phyloP scores from a whole-genome alignment of 2,888 invertebrate genomes.

The Rotaria socialis region DNA sequence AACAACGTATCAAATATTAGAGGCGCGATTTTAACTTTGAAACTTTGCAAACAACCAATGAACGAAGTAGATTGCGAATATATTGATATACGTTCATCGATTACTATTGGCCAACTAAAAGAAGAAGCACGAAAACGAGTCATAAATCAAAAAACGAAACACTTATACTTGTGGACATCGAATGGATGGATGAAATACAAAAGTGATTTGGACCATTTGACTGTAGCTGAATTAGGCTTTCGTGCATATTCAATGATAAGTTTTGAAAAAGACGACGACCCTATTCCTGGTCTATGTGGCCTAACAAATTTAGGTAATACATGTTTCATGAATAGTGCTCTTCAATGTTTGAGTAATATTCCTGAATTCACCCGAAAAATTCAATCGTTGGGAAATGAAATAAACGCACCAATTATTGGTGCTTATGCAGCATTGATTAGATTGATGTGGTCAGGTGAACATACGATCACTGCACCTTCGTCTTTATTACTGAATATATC shows the following conservation, averaged over 20 bases:
- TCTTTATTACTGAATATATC: not conserved
- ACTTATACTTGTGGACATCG: not conserved
- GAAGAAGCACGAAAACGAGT: not conserved
- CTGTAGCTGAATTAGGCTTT: not conserved
- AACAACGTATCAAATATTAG: not conserved
- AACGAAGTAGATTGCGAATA: not conserved
- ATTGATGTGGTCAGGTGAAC: not conserved
- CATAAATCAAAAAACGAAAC: not conserved
- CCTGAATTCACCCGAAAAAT: not conserved
- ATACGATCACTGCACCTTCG: not conserved
- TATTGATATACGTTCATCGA: not conserved
- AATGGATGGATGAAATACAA: not conserved
- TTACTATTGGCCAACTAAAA: not conserved
- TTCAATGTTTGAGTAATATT: slow-evolving; percentile 27
- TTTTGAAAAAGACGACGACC: not conserved
- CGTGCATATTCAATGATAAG: not conserved
- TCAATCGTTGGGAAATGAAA: not conserved
- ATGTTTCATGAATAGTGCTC: slow-evolving; percentile 34
- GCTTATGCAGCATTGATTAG: not conserved
- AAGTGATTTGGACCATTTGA: not conserved
- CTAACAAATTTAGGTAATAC: slow-evolving; percentile 14
- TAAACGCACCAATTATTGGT: not conserved
- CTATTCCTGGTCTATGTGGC: not conserved
- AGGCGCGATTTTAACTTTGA: not conserved
- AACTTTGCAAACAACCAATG: not conserved